Percentiles rank a stretch among this genome's conserved stretches.
Evolutionary conservation across 2,797 vertebrate genomes (phyloP).

Genomic region (Micromesistius poutassou): DNA sequence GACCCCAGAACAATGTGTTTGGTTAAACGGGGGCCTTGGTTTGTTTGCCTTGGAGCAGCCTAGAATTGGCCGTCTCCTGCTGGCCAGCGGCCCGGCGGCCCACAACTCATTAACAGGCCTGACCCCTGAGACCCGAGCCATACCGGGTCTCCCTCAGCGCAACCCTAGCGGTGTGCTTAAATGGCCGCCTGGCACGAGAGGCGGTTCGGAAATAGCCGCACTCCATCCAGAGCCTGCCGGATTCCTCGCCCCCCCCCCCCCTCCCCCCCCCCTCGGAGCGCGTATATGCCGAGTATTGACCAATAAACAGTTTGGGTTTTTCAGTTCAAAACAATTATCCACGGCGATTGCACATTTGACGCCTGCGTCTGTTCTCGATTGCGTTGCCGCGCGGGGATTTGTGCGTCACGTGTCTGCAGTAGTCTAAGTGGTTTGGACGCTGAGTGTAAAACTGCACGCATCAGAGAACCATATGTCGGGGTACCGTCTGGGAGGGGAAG

Average conservation of each 20-base stretch:
- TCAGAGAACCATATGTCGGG: constrained; percentile 1
- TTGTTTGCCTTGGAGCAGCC: constrained; percentile 73
- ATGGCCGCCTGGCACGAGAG: constrained; percentile 57
- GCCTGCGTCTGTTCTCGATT: background rate
- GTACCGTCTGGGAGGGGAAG: background rate
- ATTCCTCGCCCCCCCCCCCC: background rate
- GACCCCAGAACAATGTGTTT: constrained; percentile 61
- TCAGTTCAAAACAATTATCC: background rate
- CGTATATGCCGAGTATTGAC: too few relatives aligned
- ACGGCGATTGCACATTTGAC: background rate
- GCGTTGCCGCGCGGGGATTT: background rate
- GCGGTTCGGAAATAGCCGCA: constrained; percentile 12
- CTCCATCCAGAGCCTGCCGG: constrained; percentile 7
- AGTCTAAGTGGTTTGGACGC: background rate
- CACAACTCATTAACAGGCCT: constrained; percentile 55
- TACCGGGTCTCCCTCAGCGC: constrained; percentile 32
- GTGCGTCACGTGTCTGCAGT: background rate
- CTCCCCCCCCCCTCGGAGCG: background rate
- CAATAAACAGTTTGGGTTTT: background rate
- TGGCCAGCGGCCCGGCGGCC: constrained; percentile 51
- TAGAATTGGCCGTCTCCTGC: constrained; percentile 43
- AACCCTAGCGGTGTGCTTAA: constrained; percentile 39
- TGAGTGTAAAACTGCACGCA: constrained; percentile 5
- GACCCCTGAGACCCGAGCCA: constrained; percentile 59
- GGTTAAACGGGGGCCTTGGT: constrained; percentile 58